Evolutionary conservation across 2,113 vertebrate species (phyloP), one percentile per base, ranked within the genome.

Genomic region (Pangasianodon gigas): DNA sequence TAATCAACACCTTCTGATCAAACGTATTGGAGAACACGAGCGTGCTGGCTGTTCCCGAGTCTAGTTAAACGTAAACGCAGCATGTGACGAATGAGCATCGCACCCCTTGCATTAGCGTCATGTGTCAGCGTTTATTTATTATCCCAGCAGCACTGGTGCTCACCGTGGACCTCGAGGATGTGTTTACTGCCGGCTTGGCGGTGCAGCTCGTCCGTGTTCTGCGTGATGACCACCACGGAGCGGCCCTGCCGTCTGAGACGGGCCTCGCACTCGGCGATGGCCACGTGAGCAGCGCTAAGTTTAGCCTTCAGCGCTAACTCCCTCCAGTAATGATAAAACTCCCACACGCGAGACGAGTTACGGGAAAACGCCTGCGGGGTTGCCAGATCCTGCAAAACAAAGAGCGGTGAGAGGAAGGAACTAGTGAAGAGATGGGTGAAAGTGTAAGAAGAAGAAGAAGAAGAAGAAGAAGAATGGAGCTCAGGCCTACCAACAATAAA

Each of bases 131-230:
- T 65, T 2, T 65, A 29, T 29, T 65, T 65, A 65, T 9, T 0
- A 37, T 11, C 18, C 32, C 67, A 37, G 32, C n/a, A 32, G n/a
- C 32, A 2, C 71, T 32, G 82, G 16, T 0, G 19, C 97, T 95
- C 93, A 99, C 98, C 98, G 0, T 99, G 98, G 91, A 99, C 96
- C 92, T 97, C 98, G 81, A 98, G 95, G 89, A 99, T 95, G 79
- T 97, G 95, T 92, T 96, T 98, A 83, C 98, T 98, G 83, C 98
- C 98, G 5, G 98, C 98, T 91, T 96, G 97, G 46, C 93, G 95
- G 94, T 99, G 98, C 44, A 99, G 96, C 60, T 99, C 97, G 6
- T 99, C 98, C 0, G 98, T 97, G 91, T 98, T 99, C 95, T 99
- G 98, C 0, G 98, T 99, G 90, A 99, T 98, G 90, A 99, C 96